phyloP scores from a whole-genome alignment of 2,888 invertebrate genomes.

The Cotesia congregata region DNA sequence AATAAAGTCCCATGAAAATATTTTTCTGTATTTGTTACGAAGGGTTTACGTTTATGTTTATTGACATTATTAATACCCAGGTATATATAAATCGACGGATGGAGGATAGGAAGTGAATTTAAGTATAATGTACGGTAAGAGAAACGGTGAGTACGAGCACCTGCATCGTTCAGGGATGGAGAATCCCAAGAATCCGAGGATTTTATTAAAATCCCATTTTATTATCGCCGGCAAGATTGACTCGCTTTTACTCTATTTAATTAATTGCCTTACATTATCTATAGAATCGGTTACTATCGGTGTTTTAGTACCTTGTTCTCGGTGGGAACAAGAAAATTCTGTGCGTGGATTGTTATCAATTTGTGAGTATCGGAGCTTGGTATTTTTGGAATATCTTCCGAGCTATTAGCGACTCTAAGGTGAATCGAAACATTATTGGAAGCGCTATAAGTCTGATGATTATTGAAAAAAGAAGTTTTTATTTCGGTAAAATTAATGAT shows the following conservation, averaged over 20 bases:
- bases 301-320: neutral
- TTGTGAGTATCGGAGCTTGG: too few relatives aligned
- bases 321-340: too few relatives aligned
- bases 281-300: neutral
- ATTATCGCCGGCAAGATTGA: constrained; percentile 13
- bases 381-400: too few relatives aligned
- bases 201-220: neutral
- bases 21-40: too few relatives aligned
- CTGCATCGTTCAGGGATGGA: constrained; percentile 25
- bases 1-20: too few relatives aligned
- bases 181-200: constrained; percentile 32
- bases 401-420: too few relatives aligned
- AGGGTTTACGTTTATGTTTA: too few relatives aligned
- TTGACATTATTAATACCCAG: neutral
- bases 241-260: constrained; percentile 27
- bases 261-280: constrained; percentile 10
- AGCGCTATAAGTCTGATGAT: too few relatives aligned
- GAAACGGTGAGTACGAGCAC: constrained; percentile 9
- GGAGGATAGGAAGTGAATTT: neutral
- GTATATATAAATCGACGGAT: neutral
- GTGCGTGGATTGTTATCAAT: too few relatives aligned
- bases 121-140: neutral
- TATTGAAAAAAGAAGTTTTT: too few relatives aligned
- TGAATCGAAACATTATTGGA: too few relatives aligned
- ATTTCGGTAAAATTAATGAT: too few relatives aligned